phyloP scores from a whole-genome alignment of 1,140 invertebrate genomes.

The Agrypnia vestita region DNA sequence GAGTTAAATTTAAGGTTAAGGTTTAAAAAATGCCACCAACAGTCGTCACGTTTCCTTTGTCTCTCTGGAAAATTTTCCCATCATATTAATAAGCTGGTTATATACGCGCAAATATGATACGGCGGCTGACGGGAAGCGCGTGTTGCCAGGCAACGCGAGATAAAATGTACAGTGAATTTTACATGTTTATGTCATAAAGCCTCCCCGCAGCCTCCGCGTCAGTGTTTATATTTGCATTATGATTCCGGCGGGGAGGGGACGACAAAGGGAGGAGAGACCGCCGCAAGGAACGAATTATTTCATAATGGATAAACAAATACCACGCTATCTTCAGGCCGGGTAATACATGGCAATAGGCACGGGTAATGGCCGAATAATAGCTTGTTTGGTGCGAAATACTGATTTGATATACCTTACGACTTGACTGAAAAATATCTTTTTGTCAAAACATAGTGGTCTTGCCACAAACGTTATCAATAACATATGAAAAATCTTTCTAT shows the following conservation, averaged over 20 bases:
- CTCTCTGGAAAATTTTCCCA: no score
- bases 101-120: background rate
- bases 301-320: constrained; percentile 29
- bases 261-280: background rate
- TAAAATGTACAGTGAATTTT: constrained; percentile 56
- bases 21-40: no score
- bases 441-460: no score
- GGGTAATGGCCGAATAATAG: background rate
- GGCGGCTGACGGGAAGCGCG: background rate
- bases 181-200: constrained; percentile 54
- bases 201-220: constrained; percentile 5
- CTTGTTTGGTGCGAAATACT: no score
- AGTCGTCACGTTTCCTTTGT: no score
- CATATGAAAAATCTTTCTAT: no score
- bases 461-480: no score
- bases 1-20: no score
- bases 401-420: no score
- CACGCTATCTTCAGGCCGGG: constrained; percentile 4
- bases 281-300: constrained; percentile 19
- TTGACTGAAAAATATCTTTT: no score
- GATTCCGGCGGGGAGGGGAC: background rate
- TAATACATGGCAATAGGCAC: background rate
- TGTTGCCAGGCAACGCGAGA: constrained; percentile 53
- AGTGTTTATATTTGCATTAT: constrained; percentile 56
- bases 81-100: constrained; percentile 17